These are phyloP conservation scores for Cryptoblepharus egeriae DNA, from an alignment of 2,797 vertebrate genomes.

Conservation along the genomic window DNA sequence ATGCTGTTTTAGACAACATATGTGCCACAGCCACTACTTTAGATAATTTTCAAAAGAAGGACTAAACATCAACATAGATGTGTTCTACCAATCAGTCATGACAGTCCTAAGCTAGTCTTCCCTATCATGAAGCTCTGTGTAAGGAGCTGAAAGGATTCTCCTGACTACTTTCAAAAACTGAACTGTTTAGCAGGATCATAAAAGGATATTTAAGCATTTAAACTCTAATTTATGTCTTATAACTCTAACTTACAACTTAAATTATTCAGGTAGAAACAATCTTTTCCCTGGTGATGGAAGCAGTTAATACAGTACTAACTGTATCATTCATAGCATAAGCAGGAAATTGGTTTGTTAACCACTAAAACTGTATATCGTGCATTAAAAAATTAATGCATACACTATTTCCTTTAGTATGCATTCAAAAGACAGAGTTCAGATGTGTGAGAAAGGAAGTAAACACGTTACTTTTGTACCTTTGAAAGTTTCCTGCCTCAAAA, in stretches of 20 bases:
- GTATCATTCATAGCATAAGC: background rate
- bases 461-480: background rate
- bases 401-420: conserved; percentile 12
- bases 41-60: background rate
- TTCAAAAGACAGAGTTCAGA: conserved; percentile 14
- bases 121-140: background rate
- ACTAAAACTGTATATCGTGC: background rate
- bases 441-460: conserved; percentile 6
- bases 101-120: background rate
- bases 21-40: background rate
- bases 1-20: too few species aligned
- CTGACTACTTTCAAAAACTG: background rate
- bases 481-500: conserved; percentile 7
- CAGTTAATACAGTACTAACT: background rate
- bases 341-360: background rate
- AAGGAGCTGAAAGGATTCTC: background rate
- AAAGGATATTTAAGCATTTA: background rate
- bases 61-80: background rate
- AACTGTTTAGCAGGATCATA: background rate
- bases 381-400: background rate
- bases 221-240: too few species aligned
- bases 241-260: too few species aligned
- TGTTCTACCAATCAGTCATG: background rate
- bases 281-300: too few species aligned
- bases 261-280: background rate